These are phyloP conservation scores for Toxonevra muliebris DNA, from an alignment of 2,888 invertebrate genomes.

Conservation along the genomic window DNA sequence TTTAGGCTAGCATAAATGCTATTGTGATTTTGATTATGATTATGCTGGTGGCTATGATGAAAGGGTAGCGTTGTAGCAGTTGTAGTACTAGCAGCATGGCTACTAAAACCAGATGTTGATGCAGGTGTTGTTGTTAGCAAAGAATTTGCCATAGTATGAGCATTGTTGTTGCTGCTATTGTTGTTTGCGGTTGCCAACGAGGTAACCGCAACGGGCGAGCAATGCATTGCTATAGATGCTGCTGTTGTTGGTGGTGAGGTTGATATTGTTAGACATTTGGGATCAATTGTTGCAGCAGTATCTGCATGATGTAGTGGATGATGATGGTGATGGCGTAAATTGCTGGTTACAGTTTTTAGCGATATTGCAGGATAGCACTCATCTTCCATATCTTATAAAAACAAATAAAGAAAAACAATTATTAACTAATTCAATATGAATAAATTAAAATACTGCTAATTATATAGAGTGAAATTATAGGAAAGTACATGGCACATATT, in stretches of 20 bases:
- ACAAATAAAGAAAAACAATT: background rate
- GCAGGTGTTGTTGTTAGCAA: conserved; percentile 41
- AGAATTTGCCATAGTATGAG: too few species aligned
- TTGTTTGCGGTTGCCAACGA: conserved; percentile 36
- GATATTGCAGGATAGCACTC: conserved; percentile 87
- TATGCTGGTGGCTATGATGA: conserved; percentile 11
- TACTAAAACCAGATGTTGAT: conserved; percentile 24
- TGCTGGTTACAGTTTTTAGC: conserved; percentile 70
- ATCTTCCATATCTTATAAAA: conserved; percentile 81
- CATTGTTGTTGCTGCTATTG: too few species aligned
- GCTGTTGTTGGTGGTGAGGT: conserved; percentile 24
- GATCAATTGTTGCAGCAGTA: conserved; percentile 51
- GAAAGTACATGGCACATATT: background rate
- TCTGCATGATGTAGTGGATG: conserved; percentile 35
- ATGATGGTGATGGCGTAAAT: conserved; percentile 44
- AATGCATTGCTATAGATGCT: conserved; percentile 29
- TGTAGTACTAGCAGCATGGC: conserved; percentile 17
- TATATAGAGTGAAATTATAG: background rate
- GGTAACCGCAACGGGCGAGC: conserved; percentile 22
- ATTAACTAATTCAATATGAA: background rate
- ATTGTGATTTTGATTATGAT: conserved; percentile 23
- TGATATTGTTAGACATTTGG: conserved; percentile 52
- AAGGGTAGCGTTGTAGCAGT: conserved; percentile 6
- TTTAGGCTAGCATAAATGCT: conserved; percentile 41
- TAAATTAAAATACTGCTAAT: background rate